Evolutionary conservation across 1,140 invertebrate genomes (phyloP), one percentile per base, ranked within the genome.

Genomic region (Oreohelix idahoensis): DNA sequence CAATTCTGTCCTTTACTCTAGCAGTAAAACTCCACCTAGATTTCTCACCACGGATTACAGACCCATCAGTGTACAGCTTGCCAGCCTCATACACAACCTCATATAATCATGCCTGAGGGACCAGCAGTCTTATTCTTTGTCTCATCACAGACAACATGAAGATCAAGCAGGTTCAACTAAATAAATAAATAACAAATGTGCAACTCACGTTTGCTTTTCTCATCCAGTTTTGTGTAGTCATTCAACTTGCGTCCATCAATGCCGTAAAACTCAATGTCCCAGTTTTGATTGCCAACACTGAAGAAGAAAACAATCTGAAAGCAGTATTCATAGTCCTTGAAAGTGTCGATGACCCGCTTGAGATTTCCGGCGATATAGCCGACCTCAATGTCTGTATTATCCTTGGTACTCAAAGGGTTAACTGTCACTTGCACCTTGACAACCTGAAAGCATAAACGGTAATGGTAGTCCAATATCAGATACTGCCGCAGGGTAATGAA

Each of bases 321-420:
- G 39, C 79, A 80, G 78, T 49, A 80, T 51, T 79, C 77, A 45
- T 45, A 51, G 15, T 78, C 32, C 29, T 36, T 10, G 17, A 79
- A 38, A 10, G 36, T n/a, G 32, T 39, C 29, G 0, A 0, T 63
- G 53, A 79, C 53, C 20, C 4, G 29, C 1, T 5, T 51, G 39
- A 80, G 45, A 51, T 51, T 71, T 38, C 38, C 45, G 79, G 66
- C 49, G 63, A 80, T 38, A 51, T 80, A 80, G n/a, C 0, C 20
- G 26, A 80, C 38, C 13, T 20, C 32, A 13, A 80, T 45, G 13
- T 45, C 42, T 2, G 45, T 51, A 1, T 53, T 13, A 13, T 51
- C 23, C 0, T 71, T 26, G 20, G 10, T 69, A 4, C 1, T 42
- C 11, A 51, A 38, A 15, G 39, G 79, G 29, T 36, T 29, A 5